A percentile compares a stretch with the other conserved stretches of the same genome.
These are phyloP conservation scores for Argyresthia goedartella DNA, from an alignment of 2,888 invertebrate genomes.

Conservation along the genomic window DNA sequence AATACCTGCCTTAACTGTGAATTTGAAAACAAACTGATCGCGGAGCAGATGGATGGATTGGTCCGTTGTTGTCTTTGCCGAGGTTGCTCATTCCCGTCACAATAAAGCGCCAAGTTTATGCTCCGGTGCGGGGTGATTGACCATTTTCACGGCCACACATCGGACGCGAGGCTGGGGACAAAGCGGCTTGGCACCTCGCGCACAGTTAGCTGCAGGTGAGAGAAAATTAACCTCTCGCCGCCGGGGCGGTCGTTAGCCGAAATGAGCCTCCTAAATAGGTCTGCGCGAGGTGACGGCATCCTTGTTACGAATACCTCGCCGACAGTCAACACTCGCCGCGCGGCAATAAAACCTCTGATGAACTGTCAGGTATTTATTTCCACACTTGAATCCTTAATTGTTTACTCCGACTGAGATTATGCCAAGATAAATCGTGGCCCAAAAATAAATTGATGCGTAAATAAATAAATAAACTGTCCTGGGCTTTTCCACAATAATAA, in stretches of 20 bases:
- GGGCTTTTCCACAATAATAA: too few species aligned
- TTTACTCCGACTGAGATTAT: constrained; percentile 9
- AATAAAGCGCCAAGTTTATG: constrained; percentile 37
- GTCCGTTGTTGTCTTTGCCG: too few species aligned
- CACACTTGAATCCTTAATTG: constrained; percentile 27
- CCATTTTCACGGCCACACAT: constrained; percentile 50
- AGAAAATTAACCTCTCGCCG: constrained; percentile 53
- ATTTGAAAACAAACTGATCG: too few species aligned
- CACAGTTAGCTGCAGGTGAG: constrained; percentile 57
- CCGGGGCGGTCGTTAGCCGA: constrained; percentile 41
- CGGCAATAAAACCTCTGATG: constrained; percentile 42
- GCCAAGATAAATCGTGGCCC: neutral
- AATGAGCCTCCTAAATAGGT: constrained; percentile 36
- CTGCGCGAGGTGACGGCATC: constrained; percentile 36
- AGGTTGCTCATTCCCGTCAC: too few species aligned
- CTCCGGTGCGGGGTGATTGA: constrained; percentile 43
- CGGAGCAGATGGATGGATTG: too few species aligned
- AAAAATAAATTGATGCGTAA: neutral
- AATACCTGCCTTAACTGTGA: too few species aligned
- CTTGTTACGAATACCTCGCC: constrained; percentile 37
- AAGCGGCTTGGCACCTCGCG: constrained; percentile 19
- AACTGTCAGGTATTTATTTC: constrained; percentile 30
- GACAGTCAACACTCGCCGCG: constrained; percentile 21
- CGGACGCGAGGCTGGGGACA: constrained; percentile 2
- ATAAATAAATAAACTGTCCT: neutral